Base-by-base conservation (phyloP, 2,797 vertebrate genomes). In the Schizopygopsis pylzovi region DNA sequence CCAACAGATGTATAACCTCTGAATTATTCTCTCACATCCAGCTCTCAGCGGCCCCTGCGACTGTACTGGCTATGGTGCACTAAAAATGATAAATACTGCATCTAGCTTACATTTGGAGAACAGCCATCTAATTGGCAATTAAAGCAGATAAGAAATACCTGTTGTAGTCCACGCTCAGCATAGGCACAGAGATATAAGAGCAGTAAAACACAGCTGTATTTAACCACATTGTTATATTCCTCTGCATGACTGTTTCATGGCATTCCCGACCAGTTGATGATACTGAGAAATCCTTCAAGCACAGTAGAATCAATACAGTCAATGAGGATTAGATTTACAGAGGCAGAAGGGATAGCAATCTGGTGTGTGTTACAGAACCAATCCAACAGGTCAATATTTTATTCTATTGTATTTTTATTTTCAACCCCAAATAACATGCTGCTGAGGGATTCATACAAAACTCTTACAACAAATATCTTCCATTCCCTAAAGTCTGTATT, bases 11-110 rank as follows among this genome's bases (percentile, higher is more conserved):
- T 45, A 61, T 22, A 63, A 82, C 68, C 81, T 75, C 70, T 75
- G 70, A 83, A 83, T 75, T 83, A 83, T 83, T 83, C 54, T 47
- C 54, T 83, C 68, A 83, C 70, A 83, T 75, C 54, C 70, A 75
- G 39, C 25, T 72, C 70, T 83, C 65, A 67, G 79, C 2, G 11
- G 78, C 61, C 78, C 59, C 67, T 28, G 80, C 22, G 18, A 71
- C 33, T 72, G 67, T 41, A 47, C 80, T 56, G 49, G 80, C 37
- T 56, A 25, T 8, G 37, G 11, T 59, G 41, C 25, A 75, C 81
- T 47, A 33, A 73, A 73, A 75, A 83, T 73, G 0, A 75, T 45
- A 63, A 75, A 63, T 83, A 33, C 81, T 61, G 54, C 5, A 4
- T 45, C 49, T 59, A 82, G 49, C 52, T 72, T 43, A 59, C 70